These are phyloP conservation scores for Drosophila triauraria DNA, from an alignment of 1,140 invertebrate species.

Conservation along the genomic window DNA sequence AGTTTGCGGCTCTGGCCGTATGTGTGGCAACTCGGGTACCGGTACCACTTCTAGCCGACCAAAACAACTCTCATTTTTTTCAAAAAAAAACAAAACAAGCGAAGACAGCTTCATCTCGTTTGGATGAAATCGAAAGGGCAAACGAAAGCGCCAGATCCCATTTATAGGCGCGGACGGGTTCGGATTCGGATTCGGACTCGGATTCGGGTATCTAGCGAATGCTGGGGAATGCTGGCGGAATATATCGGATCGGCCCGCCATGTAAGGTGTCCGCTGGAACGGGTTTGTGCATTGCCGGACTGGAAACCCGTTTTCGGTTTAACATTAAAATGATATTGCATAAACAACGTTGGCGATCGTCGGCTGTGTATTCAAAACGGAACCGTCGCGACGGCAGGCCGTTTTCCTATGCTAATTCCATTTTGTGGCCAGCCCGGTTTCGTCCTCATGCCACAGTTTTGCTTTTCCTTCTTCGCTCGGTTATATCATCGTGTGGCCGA, in stretches of 20 bases:
- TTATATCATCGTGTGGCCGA: slow-evolving; percentile 43
- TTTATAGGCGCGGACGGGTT: slow-evolving; percentile 11
- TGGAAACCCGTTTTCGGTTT: slow-evolving; percentile 69
- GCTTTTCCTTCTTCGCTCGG: slow-evolving; percentile 18
- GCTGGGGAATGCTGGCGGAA: slow-evolving; percentile 23
- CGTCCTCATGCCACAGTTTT: slow-evolving; percentile 71
- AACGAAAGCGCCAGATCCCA: slow-evolving; percentile 56
- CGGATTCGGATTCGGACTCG: slow-evolving; percentile 8
- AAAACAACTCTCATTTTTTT: slow-evolving; percentile 76
- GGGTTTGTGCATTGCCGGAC: slow-evolving; percentile 72
- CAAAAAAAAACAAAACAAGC: neutral
- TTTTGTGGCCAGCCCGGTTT: slow-evolving; percentile 57
- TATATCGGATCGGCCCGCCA: slow-evolving; percentile 25
- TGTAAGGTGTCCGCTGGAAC: slow-evolving; percentile 69
- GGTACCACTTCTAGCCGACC: slow-evolving; percentile 63
- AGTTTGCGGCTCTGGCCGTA: slow-evolving; percentile 65
- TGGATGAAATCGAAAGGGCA: slow-evolving; percentile 76
- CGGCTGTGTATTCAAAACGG: slow-evolving; percentile 54
- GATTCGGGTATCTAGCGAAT: slow-evolving; percentile 41
- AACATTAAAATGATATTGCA: slow-evolving; percentile 75
- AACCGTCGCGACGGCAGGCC: slow-evolving; percentile 50
- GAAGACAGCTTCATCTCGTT: slow-evolving; percentile 32
- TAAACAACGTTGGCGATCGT: slow-evolving; percentile 57
- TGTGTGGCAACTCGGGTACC: slow-evolving; percentile 34
- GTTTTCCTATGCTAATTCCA: slow-evolving; percentile 71